Percentiles rank a stretch among this genome's conserved stretches.
These are phyloP conservation scores for Drosophila anceps DNA, from an alignment of 2,888 invertebrate species.

Conservation along the genomic window DNA sequence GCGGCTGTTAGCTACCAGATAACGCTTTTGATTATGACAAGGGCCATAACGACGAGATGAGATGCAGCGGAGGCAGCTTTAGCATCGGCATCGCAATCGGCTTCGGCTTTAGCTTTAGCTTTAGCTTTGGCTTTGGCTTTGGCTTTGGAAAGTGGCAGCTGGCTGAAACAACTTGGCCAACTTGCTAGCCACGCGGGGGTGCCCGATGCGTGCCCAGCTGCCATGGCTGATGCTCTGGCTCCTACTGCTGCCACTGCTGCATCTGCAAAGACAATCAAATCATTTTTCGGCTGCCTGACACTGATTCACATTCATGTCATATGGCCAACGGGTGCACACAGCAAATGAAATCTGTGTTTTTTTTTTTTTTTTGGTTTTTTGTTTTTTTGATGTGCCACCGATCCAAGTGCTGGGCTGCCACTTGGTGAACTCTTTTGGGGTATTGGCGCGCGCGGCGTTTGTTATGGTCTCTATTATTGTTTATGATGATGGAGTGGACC, in stretches of 20 bases:
- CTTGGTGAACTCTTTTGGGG: constrained; percentile 63
- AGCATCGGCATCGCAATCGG: constrained; percentile 13
- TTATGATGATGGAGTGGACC: constrained; percentile 79
- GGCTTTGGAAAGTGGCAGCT: constrained; percentile 54
- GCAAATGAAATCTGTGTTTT: constrained; percentile 65
- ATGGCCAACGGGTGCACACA: constrained; percentile 63
- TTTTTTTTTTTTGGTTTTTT: too few species aligned
- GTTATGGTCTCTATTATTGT: constrained; percentile 70
- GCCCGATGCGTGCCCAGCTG: constrained; percentile 47
- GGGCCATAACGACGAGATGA: constrained; percentile 52
- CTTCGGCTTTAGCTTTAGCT: constrained; percentile 33
- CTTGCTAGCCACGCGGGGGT: constrained; percentile 54
- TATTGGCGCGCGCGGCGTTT: constrained; percentile 46
- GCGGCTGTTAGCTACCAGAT: constrained; percentile 82
- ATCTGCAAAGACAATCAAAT: constrained; percentile 66
- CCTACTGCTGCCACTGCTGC: constrained; percentile 21
- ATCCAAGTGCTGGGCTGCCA: constrained; percentile 35
- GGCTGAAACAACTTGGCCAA: constrained; percentile 47
- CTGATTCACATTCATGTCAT: constrained; percentile 64
- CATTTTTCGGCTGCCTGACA: constrained; percentile 54
- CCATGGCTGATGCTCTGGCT: constrained; percentile 4
- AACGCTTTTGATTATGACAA: constrained; percentile 80
- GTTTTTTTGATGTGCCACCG: constrained; percentile 54
- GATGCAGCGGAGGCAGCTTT: constrained; percentile 26
- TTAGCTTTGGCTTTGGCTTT: constrained; percentile 34